Percentiles rank a stretch among this genome's conserved stretches.
Evolutionary conservation across 2,888 invertebrate genomes (phyloP).

Genomic region (Lasioglossum marginatum): DNA sequence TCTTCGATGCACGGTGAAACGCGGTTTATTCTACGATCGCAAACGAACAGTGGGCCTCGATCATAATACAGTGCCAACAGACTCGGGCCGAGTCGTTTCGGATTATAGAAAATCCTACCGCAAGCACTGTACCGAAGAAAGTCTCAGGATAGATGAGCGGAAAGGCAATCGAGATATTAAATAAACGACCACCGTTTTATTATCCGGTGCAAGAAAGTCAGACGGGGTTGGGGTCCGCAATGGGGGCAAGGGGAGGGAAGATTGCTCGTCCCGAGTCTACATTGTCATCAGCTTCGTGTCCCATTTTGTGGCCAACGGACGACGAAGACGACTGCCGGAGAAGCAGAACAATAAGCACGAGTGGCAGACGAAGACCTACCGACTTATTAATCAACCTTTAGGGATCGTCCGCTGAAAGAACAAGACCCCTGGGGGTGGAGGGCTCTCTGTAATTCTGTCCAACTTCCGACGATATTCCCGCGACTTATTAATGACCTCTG

Average conservation of each 20-base stretch:
- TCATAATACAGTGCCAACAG: not conserved
- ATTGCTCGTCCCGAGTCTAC: slow-evolving; percentile 45
- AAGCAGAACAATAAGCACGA: slow-evolving; percentile 42
- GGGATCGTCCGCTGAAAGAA: slow-evolving; percentile 29
- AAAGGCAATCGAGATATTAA: slow-evolving; percentile 47
- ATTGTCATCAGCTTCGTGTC: slow-evolving; percentile 45
- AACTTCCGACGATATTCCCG: slow-evolving; percentile 41
- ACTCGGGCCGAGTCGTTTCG: not conserved
- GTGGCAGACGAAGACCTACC: slow-evolving; percentile 36
- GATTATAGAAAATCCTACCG: slow-evolving; percentile 9
- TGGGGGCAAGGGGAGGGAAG: not conserved
- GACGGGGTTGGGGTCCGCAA: not conserved
- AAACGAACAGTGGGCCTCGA: not conserved
- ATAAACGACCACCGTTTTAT: slow-evolving; percentile 41
- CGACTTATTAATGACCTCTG: slow-evolving; percentile 35
- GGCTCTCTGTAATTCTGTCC: slow-evolving; percentile 21
- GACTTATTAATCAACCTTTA: slow-evolving; percentile 57
- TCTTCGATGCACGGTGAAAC: not conserved
- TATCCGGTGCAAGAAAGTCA: slow-evolving; percentile 30
- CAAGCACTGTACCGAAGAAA: slow-evolving; percentile 8
- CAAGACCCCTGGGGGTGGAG: slow-evolving; percentile 22
- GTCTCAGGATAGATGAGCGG: not conserved
- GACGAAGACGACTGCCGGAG: slow-evolving; percentile 21
- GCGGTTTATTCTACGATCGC: not conserved
- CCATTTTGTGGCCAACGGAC: slow-evolving; percentile 37